Base-by-base conservation (phyloP, 1,140 invertebrate genomes). In the Hyposmocoma kahamanoa region DNA sequence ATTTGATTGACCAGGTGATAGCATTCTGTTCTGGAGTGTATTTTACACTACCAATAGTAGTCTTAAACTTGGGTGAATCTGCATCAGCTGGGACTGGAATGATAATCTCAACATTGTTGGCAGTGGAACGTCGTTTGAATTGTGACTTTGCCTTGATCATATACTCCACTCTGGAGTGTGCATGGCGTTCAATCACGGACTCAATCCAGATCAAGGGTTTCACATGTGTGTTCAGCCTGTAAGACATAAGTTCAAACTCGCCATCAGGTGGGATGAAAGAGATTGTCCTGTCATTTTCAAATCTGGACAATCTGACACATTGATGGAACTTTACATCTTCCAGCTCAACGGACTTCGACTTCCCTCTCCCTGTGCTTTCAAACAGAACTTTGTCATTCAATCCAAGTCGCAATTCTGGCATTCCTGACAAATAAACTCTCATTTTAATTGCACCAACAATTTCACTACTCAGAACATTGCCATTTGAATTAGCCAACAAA, bases 241-340 rank as follows among this genome's bases (percentile, higher is more conserved):
- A 99, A 0, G 97, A 99, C 98, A 99, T 99, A n/a, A 99, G 86
- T 81, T 99, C 98, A 89, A 99, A 99, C 80, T 99, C 98, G 19
- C 98, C 98, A 89, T 99, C 98, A 0, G 98, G 98, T 32, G 98
- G 98, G 72, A 99, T 98, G 67, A 99, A 99, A 0, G 97, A 98
- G 59, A 99, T 99, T 0, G 97, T 99, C 28, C 98, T 90, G 75
- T 99, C 98, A 78, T 99, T 99, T 78, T 99, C 98, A 88, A 99
- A 99, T 41, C 95, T 88, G 0, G 98, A 99, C 41, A 99, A 84
- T 56, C 98, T 89, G 0, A 99, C 98, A 86, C 98, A 99, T 75
- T 99, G 98, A 86, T 99, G 98, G 75, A 99, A 99, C 82, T 99
- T 99, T 0, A 99, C 97, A 87, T 99, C 98, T 86, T 99, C 98